Conservation (phyloP, 2,888 invertebrate genomes). For the Norana najaformis region DNA sequence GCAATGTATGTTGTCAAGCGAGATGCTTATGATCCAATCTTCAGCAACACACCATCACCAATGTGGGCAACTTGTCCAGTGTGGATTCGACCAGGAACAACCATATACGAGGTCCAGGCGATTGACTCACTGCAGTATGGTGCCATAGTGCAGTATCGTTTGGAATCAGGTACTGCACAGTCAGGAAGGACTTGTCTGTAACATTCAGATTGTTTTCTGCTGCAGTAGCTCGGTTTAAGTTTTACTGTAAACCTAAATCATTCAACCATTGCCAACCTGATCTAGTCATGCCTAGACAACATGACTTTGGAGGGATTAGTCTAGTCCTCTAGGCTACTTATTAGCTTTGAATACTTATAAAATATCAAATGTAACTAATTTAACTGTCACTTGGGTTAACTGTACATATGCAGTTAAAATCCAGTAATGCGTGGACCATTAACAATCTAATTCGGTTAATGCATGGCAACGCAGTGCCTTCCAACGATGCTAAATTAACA, state of each 20-base stretch:
- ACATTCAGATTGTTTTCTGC: not conserved
- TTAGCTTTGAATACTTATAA: not conserved
- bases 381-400: not conserved
- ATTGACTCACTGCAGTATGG: conserved; percentile 33
- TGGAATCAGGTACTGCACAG: conserved; percentile 40
- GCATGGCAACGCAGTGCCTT: too few relatives aligned
- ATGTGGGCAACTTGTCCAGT: conserved; percentile 39
- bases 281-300: not conserved
- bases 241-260: not conserved
- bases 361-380: not conserved
- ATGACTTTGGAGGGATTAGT: not conserved
- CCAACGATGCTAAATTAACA: too few relatives aligned
- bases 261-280: not conserved
- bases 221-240: not conserved
- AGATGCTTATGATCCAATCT: conserved; percentile 31
- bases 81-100: conserved; percentile 43
- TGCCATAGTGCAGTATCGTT: conserved; percentile 35
- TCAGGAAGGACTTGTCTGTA: not conserved
- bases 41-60: conserved; percentile 40
- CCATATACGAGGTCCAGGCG: conserved; percentile 37
- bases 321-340: too few relatives aligned
- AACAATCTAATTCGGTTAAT: too few relatives aligned
- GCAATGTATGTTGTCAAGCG: conserved; percentile 36
- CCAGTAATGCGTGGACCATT: too few relatives aligned
- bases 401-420: too few relatives aligned